These are phyloP conservation scores for Macrostomum cliftonense DNA, from an alignment of 2,888 invertebrate genomes.

Conservation along the genomic window DNA sequence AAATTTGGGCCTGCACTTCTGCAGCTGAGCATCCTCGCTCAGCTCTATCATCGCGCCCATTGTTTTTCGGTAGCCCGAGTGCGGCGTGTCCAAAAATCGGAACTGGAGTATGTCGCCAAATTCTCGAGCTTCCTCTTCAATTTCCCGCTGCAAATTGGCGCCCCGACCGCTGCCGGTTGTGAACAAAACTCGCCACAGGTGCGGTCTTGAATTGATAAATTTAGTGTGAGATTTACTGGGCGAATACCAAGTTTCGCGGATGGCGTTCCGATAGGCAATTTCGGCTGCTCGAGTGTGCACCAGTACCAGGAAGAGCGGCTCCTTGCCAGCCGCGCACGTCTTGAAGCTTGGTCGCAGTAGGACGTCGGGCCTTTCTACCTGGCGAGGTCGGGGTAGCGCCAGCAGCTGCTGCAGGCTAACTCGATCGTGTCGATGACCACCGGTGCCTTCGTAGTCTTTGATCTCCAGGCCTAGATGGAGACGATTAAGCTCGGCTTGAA, in stretches of 20 bases:
- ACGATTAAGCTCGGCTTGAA: no score
- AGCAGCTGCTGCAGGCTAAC: no score
- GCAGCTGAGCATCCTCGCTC: slow-evolving; percentile 1
- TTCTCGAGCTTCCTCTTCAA: slow-evolving; percentile 7
- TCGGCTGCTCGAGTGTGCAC: slow-evolving; percentile 1
- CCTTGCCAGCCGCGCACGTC: background rate
- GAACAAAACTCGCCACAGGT: slow-evolving; percentile 2
- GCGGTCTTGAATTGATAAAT: background rate
- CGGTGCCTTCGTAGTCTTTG: no score
- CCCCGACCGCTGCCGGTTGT: background rate
- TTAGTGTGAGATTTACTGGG: background rate
- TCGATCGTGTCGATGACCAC: no score
- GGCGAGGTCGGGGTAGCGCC: no score
- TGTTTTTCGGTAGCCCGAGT: slow-evolving; percentile 14
- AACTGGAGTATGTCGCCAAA: slow-evolving; percentile 13
- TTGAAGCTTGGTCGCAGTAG: background rate
- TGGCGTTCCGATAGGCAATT: slow-evolving; percentile 5
- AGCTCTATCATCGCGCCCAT: slow-evolving; percentile 13
- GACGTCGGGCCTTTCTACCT: no score
- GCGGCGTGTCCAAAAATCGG: slow-evolving; percentile 12
- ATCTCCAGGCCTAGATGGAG: no score
- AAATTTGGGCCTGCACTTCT: slow-evolving; percentile 12
- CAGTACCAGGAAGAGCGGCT: slow-evolving; percentile 4
- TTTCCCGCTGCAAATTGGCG: slow-evolving; percentile 2
- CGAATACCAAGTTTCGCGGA: slow-evolving; percentile 4